Percentiles rank a stretch among this genome's conserved stretches.
phyloP scores from a whole-genome alignment of 1,140 invertebrate species.

The Solenopsis invicta region DNA sequence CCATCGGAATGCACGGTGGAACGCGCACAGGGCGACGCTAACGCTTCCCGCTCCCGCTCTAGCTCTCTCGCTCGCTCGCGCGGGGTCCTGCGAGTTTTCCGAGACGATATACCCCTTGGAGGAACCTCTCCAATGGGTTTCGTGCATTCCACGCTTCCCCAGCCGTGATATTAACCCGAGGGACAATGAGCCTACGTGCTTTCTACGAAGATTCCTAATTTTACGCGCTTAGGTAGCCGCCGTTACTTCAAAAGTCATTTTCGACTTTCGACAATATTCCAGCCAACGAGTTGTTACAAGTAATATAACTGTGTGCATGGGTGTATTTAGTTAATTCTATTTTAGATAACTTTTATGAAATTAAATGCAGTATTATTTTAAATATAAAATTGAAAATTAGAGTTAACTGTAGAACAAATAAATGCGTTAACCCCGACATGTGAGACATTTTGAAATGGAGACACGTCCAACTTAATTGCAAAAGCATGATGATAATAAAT shows the following conservation, averaged over 20 bases:
- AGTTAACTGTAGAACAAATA: neutral
- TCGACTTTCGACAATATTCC: neutral
- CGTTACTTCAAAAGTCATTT: neutral
- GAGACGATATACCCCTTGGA: constrained; percentile 11
- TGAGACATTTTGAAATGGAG: neutral
- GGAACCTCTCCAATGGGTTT: constrained; percentile 11
- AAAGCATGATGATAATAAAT: neutral
- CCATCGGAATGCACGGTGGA: constrained; percentile 57
- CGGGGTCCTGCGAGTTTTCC: constrained; percentile 16
- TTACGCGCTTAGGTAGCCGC: neutral
- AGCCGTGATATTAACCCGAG: constrained; percentile 20
- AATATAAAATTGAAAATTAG: neutral
- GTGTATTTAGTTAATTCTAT: neutral
- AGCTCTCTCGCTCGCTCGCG: neutral
- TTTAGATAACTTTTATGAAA: neutral
- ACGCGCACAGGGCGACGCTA: constrained; percentile 21
- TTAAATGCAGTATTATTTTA: neutral
- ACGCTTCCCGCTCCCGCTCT: constrained; percentile 27
- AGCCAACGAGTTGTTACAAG: neutral
- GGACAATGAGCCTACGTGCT: constrained; percentile 39
- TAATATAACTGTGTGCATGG: neutral
- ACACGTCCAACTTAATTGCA: neutral
- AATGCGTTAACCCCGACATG: neutral
- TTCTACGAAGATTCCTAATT: constrained; percentile 14
- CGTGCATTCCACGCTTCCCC: constrained; percentile 39